A percentile compares a stretch with the other conserved stretches of the same genome.
These are phyloP conservation scores for Brachyrhaphis roseni DNA, from an alignment of 2,797 vertebrate species.

Conservation along the genomic window DNA sequence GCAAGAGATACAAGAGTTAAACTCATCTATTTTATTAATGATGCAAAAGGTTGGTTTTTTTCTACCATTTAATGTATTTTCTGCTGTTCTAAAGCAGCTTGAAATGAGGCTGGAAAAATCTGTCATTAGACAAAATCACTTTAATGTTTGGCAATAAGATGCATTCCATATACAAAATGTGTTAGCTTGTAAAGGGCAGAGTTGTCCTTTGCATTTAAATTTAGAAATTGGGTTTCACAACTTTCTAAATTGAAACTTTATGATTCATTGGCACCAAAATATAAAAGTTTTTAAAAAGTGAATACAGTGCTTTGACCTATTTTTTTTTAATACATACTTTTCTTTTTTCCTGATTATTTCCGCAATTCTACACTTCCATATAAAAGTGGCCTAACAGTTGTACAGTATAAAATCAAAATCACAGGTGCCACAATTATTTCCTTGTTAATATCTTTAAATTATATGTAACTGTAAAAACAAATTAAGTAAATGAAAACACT, in stretches of 20 bases:
- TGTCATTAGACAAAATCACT: slow-evolving; percentile 14
- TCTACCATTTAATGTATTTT: slow-evolving; percentile 8
- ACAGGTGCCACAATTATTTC: too few species aligned
- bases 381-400: neutral
- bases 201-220: slow-evolving; percentile 10
- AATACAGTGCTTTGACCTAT: neutral
- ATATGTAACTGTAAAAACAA: too few species aligned
- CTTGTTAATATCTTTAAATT: too few species aligned
- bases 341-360: neutral
- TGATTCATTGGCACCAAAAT: neutral
- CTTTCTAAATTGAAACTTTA: neutral
- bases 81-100: slow-evolving; percentile 19
- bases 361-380: neutral
- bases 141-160: slow-evolving; percentile 10
- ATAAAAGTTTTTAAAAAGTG: neutral
- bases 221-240: slow-evolving; percentile 4
- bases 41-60: slow-evolving; percentile 1
- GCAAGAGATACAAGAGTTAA: slow-evolving; percentile 25
- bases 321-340: neutral
- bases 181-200: slow-evolving; percentile 19
- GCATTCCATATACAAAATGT: slow-evolving; percentile 10
- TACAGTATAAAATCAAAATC: neutral
- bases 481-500: too few species aligned
- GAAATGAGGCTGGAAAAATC: slow-evolving; percentile 27
- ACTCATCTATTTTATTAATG: slow-evolving; percentile 25